Conservation (phyloP, 2,113 vertebrate genomes). For the Pluvianellus socialis region DNA sequence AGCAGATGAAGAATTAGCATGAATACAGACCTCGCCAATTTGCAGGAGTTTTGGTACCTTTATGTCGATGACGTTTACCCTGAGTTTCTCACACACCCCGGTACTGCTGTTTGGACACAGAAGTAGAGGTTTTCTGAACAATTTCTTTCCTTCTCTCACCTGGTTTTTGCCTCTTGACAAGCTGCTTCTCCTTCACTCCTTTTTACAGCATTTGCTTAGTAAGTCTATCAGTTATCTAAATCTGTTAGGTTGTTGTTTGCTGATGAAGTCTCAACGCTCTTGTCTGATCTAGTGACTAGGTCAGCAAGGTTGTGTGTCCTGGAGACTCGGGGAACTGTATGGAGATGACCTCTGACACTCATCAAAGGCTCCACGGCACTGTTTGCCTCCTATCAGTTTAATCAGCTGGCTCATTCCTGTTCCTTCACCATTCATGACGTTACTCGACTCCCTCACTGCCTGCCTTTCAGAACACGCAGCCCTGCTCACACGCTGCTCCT, state of each 20-base stretch:
- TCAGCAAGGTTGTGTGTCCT: slow-evolving; percentile 37
- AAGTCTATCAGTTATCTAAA: neutral
- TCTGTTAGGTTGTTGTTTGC: slow-evolving; percentile 24
- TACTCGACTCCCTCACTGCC: neutral
- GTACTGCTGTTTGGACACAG: neutral
- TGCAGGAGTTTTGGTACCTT: neutral
- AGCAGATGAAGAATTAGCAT: slow-evolving; percentile 25
- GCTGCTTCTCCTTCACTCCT: neutral
- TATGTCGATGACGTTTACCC: neutral
- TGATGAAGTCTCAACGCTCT: slow-evolving; percentile 11
- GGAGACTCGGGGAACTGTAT: slow-evolving; percentile 5
- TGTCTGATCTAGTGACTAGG: slow-evolving; percentile 55
- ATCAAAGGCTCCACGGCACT: slow-evolving; percentile 40
- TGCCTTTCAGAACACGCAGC: neutral
- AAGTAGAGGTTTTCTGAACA: neutral
- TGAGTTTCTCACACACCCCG: neutral
- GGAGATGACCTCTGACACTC: slow-evolving; percentile 64
- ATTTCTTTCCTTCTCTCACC: neutral
- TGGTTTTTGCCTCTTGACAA: neutral
- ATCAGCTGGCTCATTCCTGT: slow-evolving; percentile 39
- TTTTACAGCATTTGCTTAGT: neutral
- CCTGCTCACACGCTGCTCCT: neutral
- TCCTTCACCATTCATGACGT: neutral
- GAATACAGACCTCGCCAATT: neutral
- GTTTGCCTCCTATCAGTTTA: slow-evolving; percentile 52